Conservation (phyloP, 2,888 invertebrate species). For the Phanerotoma sp. region DNA sequence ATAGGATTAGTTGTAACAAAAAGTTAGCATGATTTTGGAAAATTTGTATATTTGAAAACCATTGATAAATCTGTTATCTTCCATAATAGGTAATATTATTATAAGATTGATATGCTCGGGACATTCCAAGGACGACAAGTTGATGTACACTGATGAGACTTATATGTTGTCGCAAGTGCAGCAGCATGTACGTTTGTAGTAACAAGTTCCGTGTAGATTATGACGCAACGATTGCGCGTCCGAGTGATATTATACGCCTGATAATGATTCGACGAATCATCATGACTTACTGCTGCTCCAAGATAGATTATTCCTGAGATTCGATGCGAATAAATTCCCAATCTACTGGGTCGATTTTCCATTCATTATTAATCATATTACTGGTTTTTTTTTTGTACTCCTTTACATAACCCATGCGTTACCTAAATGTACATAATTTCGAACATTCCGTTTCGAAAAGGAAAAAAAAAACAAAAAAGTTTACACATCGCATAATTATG, state of each 20-base stretch:
- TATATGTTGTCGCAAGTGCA: conserved; percentile 4
- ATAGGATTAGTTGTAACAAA: too few relatives aligned
- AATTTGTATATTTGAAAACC: neutral
- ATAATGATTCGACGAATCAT: conserved; percentile 8
- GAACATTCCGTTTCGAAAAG: too few relatives aligned
- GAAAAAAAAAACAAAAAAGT: too few relatives aligned
- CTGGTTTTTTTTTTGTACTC: neutral
- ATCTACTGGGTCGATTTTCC: neutral
- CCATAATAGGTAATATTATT: neutral
- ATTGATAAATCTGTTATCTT: too few relatives aligned
- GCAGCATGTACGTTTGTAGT: conserved; percentile 34
- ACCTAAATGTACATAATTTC: too few relatives aligned
- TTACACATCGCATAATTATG: too few relatives aligned
- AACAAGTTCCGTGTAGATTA: conserved; percentile 46
- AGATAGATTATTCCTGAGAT: neutral
- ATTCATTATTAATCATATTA: neutral
- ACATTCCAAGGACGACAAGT: conserved; percentile 30
- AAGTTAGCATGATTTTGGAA: too few relatives aligned
- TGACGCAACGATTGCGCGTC: conserved; percentile 19
- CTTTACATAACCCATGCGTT: neutral
- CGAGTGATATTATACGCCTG: conserved; percentile 9
- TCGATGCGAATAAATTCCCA: neutral
- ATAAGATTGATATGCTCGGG: conserved; percentile 11
- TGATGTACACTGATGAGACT: conserved; percentile 19
- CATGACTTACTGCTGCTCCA: neutral